Conservation (phyloP, 2,888 invertebrate genomes). For the Chymomyza amoena region DNA sequence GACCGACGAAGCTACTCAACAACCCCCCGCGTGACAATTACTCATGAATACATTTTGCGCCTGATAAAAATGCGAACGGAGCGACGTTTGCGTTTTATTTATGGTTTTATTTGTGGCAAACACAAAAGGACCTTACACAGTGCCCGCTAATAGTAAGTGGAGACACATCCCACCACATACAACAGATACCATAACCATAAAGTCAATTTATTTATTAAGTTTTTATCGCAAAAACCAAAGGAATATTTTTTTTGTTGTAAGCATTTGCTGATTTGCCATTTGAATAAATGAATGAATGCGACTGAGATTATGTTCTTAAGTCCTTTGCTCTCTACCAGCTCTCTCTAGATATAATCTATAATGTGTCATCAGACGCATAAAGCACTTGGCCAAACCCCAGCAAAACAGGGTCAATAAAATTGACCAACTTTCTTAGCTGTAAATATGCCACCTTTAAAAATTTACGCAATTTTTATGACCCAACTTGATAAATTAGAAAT, state of each 20-base stretch:
- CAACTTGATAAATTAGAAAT: neutral
- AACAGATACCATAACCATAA: conserved; percentile 61
- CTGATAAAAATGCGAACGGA: conserved; percentile 46
- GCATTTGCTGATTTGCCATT: neutral
- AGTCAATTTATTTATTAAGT: conserved; percentile 72
- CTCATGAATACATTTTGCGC: conserved; percentile 73
- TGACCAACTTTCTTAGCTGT: neutral
- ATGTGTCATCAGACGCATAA: neutral
- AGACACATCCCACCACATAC: conserved; percentile 9
- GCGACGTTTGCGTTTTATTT: conserved; percentile 69
- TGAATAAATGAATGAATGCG: neutral
- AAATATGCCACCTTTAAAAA: neutral
- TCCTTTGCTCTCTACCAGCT: neutral
- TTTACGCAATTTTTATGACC: neutral
- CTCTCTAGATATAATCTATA: neutral
- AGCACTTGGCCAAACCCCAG: neutral
- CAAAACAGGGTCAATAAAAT: neutral
- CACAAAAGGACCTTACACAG: conserved; percentile 47
- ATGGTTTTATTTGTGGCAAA: conserved; percentile 72
- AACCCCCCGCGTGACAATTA: conserved; percentile 64
- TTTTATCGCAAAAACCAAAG: conserved; percentile 59
- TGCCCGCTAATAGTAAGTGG: neutral
- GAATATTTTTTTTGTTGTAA: neutral
- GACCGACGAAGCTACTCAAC: neutral
- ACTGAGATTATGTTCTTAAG: neutral